Evolutionary conservation across 2,113 vertebrate species (phyloP).

Genomic region (Nycticryphes semicollaris): DNA sequence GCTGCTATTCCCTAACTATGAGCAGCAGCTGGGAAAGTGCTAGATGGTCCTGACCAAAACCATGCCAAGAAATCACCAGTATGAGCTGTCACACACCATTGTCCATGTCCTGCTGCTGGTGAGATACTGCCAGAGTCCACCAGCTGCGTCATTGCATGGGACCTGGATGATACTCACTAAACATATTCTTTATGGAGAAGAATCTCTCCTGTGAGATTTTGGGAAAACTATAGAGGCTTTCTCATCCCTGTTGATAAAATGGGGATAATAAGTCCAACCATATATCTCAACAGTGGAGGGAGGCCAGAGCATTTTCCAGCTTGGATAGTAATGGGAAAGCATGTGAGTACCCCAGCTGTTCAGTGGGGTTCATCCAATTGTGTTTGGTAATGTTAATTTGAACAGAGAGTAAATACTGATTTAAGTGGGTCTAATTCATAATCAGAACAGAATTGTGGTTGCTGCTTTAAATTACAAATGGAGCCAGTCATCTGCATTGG

Average conservation of each 20-base stretch:
- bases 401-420: background rate
- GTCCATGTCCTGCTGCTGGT: background rate
- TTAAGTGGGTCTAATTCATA: background rate
- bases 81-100: background rate
- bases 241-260: background rate
- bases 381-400: background rate
- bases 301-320: background rate
- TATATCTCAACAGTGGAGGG: background rate
- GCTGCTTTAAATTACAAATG: background rate
- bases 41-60: background rate
- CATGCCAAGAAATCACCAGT: background rate
- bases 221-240: background rate
- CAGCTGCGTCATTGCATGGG: background rate
- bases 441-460: background rate
- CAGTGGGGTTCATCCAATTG: background rate
- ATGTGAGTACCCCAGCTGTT: background rate
- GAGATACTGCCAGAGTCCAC: background rate
- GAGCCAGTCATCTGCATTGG: background rate
- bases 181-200: background rate
- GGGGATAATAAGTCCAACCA: background rate
- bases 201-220: background rate
- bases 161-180: background rate
- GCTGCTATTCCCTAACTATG: background rate
- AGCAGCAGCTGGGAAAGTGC: background rate
- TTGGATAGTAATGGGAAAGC: background rate